These are phyloP conservation scores for Parnassius mnemosyne DNA, from an alignment of 2,888 invertebrate species.

Conservation along the genomic window DNA sequence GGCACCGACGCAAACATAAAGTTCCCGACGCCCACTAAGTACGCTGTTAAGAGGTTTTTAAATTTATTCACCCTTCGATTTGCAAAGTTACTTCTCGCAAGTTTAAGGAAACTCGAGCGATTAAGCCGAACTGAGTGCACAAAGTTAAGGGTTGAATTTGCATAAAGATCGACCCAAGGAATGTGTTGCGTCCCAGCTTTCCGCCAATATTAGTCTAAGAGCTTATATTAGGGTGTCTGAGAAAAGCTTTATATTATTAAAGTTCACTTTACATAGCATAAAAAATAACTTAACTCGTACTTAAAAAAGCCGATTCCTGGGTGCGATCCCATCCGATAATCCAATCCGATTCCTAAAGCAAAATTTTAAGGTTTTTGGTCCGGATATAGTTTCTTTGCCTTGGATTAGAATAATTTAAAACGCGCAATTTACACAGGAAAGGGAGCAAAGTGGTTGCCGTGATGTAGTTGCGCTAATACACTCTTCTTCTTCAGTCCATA, in stretches of 20 bases:
- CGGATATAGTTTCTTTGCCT: too few species aligned
- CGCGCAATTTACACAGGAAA: too few species aligned
- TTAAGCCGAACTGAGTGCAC: constrained; percentile 66
- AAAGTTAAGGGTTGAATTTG: constrained; percentile 75
- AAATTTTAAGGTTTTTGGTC: too few species aligned
- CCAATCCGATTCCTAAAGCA: too few species aligned
- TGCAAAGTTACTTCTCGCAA: constrained; percentile 58
- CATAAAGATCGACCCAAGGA: constrained; percentile 59
- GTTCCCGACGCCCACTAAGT: constrained; percentile 66
- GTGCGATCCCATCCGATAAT: too few species aligned
- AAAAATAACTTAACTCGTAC: constrained; percentile 2
- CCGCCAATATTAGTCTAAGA: constrained; percentile 15
- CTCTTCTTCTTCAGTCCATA: too few species aligned
- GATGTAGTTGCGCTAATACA: too few species aligned
- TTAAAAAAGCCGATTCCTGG: neutral
- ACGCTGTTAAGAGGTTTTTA: constrained; percentile 72
- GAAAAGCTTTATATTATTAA: neutral
- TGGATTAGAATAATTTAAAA: too few species aligned
- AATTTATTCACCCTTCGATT: constrained; percentile 79
- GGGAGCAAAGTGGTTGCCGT: too few species aligned
- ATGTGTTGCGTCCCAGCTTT: constrained; percentile 36
- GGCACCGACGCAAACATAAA: constrained; percentile 58
- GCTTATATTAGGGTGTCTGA: constrained; percentile 14
- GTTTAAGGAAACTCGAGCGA: constrained; percentile 69
- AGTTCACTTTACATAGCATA: neutral